A percentile compares a stretch with the other conserved stretches of the same genome.
phyloP scores from a whole-genome alignment of 2,113 vertebrate genomes.

The Ptychochromis oligacanthus region DNA sequence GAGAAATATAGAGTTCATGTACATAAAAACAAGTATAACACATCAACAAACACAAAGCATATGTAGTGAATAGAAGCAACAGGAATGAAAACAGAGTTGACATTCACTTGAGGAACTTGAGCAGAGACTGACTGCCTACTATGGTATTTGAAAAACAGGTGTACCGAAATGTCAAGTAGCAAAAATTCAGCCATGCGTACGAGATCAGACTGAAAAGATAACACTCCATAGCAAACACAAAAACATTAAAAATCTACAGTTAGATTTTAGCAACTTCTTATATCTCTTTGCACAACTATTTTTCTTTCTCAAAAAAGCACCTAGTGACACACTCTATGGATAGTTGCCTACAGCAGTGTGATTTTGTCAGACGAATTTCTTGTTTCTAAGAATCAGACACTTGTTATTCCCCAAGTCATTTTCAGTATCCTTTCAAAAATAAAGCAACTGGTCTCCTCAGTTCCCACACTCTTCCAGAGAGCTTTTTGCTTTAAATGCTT shows the following conservation, averaged over 20 bases:
- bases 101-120: constrained; percentile 35
- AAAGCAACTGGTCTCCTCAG: background rate
- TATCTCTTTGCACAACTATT: background rate
- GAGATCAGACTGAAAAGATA: constrained; percentile 40
- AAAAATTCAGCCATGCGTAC: constrained; percentile 33
- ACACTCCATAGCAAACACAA: background rate
- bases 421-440: background rate
- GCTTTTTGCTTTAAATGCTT: background rate
- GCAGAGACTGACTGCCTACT: constrained; percentile 24
- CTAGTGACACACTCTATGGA: background rate
- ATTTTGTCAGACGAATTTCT: background rate
- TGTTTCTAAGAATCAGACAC: background rate
- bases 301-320: no score
- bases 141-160: constrained; percentile 35
- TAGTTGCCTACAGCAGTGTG: background rate
- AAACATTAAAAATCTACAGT: background rate
- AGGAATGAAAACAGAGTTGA: constrained; percentile 46
- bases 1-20: constrained; percentile 79
- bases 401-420: background rate
- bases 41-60: constrained; percentile 68
- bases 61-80: constrained; percentile 40
- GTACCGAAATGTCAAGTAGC: constrained; percentile 8
- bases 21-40: constrained; percentile 73
- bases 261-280: background rate
- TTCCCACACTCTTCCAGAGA: background rate